Percentiles rank a stretch among this genome's conserved stretches.
Evolutionary conservation across 1,140 invertebrate genomes (phyloP).

Genomic region (Drosophila lowei): DNA sequence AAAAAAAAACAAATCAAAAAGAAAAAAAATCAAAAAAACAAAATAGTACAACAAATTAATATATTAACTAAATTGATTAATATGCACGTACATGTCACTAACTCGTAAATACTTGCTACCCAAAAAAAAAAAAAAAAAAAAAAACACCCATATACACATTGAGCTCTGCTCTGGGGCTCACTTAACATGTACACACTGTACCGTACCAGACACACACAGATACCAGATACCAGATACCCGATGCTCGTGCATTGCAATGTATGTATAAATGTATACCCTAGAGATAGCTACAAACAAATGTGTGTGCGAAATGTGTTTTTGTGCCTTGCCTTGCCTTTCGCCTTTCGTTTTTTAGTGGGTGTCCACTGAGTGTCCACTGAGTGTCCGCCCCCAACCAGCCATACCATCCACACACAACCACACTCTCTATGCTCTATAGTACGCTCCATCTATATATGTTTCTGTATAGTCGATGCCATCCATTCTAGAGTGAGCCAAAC

Average conservation of each 20-base stretch:
- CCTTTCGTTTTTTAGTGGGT: conserved; percentile 29
- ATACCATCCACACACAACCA: conserved; percentile 1
- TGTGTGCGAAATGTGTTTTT: conserved; percentile 16
- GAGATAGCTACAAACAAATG: conserved; percentile 12
- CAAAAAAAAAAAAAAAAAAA: neutral
- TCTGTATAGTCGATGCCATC: conserved; percentile 16
- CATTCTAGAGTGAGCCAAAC: no score
- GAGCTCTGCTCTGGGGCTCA: neutral
- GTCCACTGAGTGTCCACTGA: conserved; percentile 1
- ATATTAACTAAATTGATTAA: conserved; percentile 35
- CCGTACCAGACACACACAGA: neutral
- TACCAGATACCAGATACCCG: conserved; percentile 14
- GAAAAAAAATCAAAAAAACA: neutral
- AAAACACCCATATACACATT: no score
- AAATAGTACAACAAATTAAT: conserved; percentile 3
- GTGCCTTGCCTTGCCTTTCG: conserved; percentile 34
- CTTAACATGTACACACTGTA: conserved; percentile 44
- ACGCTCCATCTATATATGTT: conserved; percentile 1
- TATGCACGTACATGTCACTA: conserved; percentile 69
- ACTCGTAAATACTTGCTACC: conserved; percentile 46
- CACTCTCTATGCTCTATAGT: conserved; percentile 12
- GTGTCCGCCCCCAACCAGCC: neutral
- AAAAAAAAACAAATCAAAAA: neutral
- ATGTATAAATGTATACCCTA: conserved; percentile 16
- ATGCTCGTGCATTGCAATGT: conserved; percentile 29